phyloP scores from a whole-genome alignment of 2,888 invertebrate genomes.

The Deilephila porcellus region DNA sequence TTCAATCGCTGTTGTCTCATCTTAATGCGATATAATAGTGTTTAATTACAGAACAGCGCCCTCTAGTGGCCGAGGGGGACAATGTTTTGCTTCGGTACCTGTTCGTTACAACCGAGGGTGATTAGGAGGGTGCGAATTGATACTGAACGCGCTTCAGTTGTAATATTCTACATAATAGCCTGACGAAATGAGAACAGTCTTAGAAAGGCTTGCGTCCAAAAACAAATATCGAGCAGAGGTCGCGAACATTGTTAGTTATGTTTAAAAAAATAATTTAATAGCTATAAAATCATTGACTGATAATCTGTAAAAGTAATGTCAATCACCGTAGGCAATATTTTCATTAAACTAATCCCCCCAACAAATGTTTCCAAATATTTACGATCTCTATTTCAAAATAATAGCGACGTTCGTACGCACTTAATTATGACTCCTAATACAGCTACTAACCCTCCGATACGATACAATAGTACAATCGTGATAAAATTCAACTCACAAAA shows the following conservation, averaged over 20 bases:
- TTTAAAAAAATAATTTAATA: background rate
- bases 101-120: constrained; percentile 1
- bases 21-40: constrained; percentile 25
- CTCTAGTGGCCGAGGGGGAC: background rate
- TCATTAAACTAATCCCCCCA: no score
- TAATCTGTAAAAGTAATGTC: no score
- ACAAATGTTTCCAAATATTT: no score
- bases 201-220: no score
- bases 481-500: constrained; percentile 23
- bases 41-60: constrained; percentile 16
- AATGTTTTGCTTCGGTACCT: constrained; percentile 11
- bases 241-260: no score
- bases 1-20: constrained; percentile 10
- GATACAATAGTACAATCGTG: constrained; percentile 10
- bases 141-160: background rate
- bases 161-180: background rate
- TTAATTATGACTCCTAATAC: constrained; percentile 1
- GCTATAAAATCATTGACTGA: no score
- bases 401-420: background rate
- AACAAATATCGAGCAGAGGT: background rate
- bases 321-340: no score
- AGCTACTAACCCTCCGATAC: constrained; percentile 11
- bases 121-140: constrained; percentile 9
- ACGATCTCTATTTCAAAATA: background rate
- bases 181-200: background rate